phyloP scores from a whole-genome alignment of 2,113 vertebrate genomes.

The Mirza zaza region DNA sequence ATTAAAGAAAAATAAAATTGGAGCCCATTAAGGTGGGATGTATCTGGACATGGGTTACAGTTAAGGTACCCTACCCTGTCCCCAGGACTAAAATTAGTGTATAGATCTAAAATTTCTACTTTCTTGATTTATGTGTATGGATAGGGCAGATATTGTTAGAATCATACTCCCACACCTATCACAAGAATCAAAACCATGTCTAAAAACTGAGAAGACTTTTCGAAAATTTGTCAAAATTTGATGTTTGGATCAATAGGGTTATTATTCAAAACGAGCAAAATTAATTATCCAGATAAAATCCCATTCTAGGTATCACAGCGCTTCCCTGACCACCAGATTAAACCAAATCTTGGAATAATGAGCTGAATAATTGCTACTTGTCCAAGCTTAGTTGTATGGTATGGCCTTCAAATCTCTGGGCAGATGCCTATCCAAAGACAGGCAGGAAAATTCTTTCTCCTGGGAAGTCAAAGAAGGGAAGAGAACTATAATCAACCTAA shows the following conservation, averaged over 20 bases:
- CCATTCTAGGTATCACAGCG: not conserved
- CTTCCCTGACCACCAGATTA: not conserved
- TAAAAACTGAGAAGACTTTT: not conserved
- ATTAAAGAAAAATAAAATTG: not conserved
- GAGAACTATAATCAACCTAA: not conserved
- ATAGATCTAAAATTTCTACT: not conserved
- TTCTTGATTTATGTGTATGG: not conserved
- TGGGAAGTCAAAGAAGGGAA: not conserved
- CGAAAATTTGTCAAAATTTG: not conserved
- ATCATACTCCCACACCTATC: not conserved
- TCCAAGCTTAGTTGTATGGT: not conserved
- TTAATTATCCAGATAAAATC: not conserved
- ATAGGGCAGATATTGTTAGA: not conserved
- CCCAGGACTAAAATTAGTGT: not conserved
- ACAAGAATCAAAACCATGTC: not conserved
- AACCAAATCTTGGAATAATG: not conserved
- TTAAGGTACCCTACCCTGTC: not conserved
- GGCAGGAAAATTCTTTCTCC: slow-evolving; percentile 1
- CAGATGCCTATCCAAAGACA: not conserved
- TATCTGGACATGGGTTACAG: not conserved
- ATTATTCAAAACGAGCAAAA: not conserved
- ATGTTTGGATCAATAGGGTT: not conserved
- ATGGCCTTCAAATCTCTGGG: not conserved
- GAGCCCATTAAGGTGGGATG: not conserved
- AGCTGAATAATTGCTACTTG: not conserved